phyloP scores from a whole-genome alignment of 2,113 vertebrate species.

The Kobus ellipsiprymnus region DNA sequence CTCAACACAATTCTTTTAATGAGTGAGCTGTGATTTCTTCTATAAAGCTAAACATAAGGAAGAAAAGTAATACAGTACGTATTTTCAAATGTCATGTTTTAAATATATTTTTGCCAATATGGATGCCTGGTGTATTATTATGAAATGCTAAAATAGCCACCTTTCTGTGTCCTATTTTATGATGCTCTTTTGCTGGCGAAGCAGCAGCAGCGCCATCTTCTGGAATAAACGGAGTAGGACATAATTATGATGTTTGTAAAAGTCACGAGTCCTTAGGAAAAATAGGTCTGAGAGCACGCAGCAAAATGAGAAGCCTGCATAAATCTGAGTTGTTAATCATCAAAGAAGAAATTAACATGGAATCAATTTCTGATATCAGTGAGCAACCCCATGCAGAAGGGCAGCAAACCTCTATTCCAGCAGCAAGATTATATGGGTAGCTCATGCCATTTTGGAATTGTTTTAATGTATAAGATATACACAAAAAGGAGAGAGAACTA shows the following conservation, averaged over 20 bases:
- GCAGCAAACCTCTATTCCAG: not conserved
- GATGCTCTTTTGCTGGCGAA: not conserved
- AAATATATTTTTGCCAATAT: slow-evolving; percentile 50
- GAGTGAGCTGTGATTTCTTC: slow-evolving; percentile 38
- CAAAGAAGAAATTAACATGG: not conserved
- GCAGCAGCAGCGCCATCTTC: slow-evolving; percentile 45
- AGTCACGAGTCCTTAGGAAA: not conserved
- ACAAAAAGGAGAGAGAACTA: not conserved
- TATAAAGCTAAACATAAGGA: slow-evolving; percentile 47
- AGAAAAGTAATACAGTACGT: slow-evolving; percentile 33
- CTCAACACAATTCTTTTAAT: slow-evolving; percentile 21
- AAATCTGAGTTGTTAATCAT: slow-evolving; percentile 14
- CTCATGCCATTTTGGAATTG: not conserved
- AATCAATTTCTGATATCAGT: not conserved
- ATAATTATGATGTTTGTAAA: not conserved
- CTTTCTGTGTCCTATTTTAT: not conserved
- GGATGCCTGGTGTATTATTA: slow-evolving; percentile 35
- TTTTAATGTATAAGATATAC: not conserved
- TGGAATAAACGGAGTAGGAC: slow-evolving; percentile 29
- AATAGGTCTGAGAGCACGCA: not conserved
- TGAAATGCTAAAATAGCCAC: slow-evolving; percentile 53
- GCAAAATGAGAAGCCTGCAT: not conserved
- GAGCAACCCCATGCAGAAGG: not conserved
- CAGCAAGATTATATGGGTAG: not conserved
- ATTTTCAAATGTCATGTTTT: slow-evolving; percentile 56